phyloP scores from a whole-genome alignment of 2,888 invertebrate genomes.

The Ceraclea dissimilis region DNA sequence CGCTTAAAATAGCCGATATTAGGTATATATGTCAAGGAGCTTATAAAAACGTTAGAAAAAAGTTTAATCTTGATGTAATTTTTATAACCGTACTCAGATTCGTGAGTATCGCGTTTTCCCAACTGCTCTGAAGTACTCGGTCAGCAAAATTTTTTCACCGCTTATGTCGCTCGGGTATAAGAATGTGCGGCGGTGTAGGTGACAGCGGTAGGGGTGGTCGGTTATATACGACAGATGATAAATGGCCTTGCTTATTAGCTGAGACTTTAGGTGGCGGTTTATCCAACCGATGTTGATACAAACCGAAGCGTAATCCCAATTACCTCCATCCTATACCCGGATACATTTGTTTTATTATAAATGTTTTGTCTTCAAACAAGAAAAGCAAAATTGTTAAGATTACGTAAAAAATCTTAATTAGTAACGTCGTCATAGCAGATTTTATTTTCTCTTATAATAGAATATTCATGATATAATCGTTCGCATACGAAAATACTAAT shows the following conservation, averaged over 20 bases:
- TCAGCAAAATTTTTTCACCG: not conserved
- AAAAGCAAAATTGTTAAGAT: too few relatives aligned
- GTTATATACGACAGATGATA: constrained; percentile 9
- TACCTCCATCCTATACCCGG: not conserved
- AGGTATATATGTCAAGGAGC: too few relatives aligned
- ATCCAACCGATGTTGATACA: not conserved
- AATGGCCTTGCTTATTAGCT: constrained; percentile 17
- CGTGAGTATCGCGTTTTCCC: too few relatives aligned
- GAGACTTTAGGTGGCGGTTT: constrained; percentile 11
- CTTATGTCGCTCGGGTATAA: not conserved
- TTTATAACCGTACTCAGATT: too few relatives aligned
- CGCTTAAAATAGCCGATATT: too few relatives aligned
- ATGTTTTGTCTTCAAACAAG: not conserved
- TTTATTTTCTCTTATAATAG: too few relatives aligned
- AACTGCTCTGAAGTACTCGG: not conserved
- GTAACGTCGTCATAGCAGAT: too few relatives aligned
- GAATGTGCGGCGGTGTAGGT: constrained; percentile 1
- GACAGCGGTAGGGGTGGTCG: constrained; percentile 2
- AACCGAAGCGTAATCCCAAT: constrained; percentile 1
- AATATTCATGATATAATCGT: too few relatives aligned
- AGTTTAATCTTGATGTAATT: too few relatives aligned
- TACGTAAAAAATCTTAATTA: too few relatives aligned
- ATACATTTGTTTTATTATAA: not conserved
- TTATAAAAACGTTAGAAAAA: too few relatives aligned
- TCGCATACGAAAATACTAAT: too few relatives aligned